phyloP scores from a whole-genome alignment of 2,113 vertebrate species.

The Paratilapia polleni region DNA sequence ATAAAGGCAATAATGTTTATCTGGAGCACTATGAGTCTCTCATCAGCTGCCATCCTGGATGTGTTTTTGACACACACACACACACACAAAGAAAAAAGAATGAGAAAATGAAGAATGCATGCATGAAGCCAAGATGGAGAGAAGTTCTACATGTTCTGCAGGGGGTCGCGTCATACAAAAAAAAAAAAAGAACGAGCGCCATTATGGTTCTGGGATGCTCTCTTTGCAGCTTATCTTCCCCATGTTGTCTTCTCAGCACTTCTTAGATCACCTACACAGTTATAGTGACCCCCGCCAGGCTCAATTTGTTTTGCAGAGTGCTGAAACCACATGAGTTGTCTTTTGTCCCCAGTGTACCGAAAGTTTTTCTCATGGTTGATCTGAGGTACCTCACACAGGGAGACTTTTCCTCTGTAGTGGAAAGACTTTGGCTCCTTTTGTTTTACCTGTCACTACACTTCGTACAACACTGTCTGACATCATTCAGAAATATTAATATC shows the following conservation, averaged over 20 bases:
- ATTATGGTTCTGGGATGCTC: background rate
- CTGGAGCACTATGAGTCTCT: constrained; percentile 25
- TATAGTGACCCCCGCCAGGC: constrained; percentile 23
- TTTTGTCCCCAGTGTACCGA: background rate
- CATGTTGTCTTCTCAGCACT: background rate
- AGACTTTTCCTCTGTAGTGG: constrained; percentile 5
- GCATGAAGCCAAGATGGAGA: background rate
- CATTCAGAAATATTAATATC: constrained; percentile 36
- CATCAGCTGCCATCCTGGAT: background rate
- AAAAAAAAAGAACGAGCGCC: background rate
- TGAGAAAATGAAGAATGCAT: background rate
- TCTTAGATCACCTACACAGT: constrained; percentile 25
- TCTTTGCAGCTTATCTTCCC: background rate
- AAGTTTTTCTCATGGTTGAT: constrained; percentile 24
- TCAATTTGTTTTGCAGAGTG: constrained; percentile 1
- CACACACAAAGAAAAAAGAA: background rate
- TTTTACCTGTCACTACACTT: constrained; percentile 1
- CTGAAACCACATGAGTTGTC: constrained; percentile 17
- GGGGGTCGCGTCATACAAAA: background rate
- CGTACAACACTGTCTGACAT: background rate
- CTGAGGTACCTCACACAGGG: background rate
- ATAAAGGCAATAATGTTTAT: constrained; percentile 13
- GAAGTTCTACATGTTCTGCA: background rate
- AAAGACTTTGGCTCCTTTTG: constrained; percentile 17
- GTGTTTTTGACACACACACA: background rate